Conservation (phyloP, 2,797 vertebrate genomes). For the Clarias pachynema region DNA sequence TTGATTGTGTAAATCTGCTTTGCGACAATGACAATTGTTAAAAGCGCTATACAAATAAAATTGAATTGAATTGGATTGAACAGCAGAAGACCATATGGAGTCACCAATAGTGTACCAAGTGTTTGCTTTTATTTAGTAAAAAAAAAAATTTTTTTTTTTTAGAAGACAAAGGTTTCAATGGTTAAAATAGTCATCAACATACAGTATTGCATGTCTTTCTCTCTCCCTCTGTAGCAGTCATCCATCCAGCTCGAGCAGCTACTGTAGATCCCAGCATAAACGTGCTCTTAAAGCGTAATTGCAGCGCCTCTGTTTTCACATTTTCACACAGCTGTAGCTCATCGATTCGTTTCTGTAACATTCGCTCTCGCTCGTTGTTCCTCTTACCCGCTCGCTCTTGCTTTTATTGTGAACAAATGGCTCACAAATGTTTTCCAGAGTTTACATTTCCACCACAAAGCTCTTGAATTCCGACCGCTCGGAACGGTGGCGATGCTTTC, state of each 20-base stretch:
- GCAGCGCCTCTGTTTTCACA: neutral
- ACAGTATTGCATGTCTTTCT: neutral
- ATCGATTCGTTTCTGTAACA: slow-evolving; percentile 4
- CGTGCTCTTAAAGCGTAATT: neutral
- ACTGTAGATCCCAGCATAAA: neutral
- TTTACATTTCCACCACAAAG: neutral
- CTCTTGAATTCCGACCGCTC: neutral
- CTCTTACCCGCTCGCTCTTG: neutral
- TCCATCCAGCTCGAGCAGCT: neutral
- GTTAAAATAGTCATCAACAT: neutral
- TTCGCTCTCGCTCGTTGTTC: neutral
- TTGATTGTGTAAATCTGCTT: too few relatives aligned
- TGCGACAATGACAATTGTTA: too few relatives aligned
- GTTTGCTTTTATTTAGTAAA: neutral
- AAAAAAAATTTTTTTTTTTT: neutral
- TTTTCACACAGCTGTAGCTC: neutral
- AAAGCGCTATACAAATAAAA: too few relatives aligned
- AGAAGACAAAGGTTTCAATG: neutral
- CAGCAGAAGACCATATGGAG: neutral
- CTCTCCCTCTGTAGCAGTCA: neutral
- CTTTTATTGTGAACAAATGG: slow-evolving; percentile 5
- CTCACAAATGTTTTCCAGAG: neutral
- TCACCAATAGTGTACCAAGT: neutral
- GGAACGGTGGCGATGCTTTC: too few relatives aligned
- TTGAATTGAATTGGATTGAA: neutral